Conservation (phyloP, 64 coral and sea anemone species). For the Montipora capricornis region DNA sequence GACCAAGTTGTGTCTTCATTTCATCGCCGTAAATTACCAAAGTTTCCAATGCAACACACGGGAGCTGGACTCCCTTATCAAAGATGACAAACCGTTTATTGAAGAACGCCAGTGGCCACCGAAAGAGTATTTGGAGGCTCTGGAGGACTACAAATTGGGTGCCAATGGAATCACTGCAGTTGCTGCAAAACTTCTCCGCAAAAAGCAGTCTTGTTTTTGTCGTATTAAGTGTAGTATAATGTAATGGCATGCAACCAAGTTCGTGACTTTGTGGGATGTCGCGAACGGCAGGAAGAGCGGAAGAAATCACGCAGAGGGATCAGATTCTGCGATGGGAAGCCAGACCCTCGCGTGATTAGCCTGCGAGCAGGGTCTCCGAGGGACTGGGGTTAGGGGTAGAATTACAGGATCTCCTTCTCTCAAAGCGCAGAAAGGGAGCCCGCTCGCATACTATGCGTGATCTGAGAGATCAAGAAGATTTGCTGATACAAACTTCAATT, state of each 20-base stretch:
- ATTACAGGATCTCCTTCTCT: too few relatives aligned
- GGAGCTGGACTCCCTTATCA: conserved; percentile 10
- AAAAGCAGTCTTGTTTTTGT: not conserved
- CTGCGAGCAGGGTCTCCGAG: too few relatives aligned
- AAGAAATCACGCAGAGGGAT: too few relatives aligned
- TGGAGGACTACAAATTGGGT: conserved; percentile 4
- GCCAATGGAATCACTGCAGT: not conserved
- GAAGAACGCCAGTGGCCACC: conserved; percentile 57
- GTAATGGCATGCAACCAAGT: not conserved
- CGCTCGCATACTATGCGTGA: too few relatives aligned
- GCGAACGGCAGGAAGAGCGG: too few relatives aligned
- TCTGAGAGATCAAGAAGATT: too few relatives aligned
- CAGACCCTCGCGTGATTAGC: too few relatives aligned
- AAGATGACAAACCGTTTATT: conserved; percentile 46
- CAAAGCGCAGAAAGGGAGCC: too few relatives aligned
- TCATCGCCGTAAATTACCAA: conserved; percentile 45
- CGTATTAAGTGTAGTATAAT: not conserved
- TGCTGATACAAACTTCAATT: too few relatives aligned
- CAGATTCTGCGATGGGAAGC: too few relatives aligned
- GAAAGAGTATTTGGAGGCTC: not conserved
- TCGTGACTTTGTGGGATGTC: too few relatives aligned
- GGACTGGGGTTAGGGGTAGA: too few relatives aligned
- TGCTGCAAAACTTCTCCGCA: not conserved
- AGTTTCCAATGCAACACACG: not conserved
- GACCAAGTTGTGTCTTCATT: conserved; percentile 51